Evolutionary conservation across 2,888 invertebrate genomes (phyloP).

Genomic region (Ecliptopera silaceata): DNA sequence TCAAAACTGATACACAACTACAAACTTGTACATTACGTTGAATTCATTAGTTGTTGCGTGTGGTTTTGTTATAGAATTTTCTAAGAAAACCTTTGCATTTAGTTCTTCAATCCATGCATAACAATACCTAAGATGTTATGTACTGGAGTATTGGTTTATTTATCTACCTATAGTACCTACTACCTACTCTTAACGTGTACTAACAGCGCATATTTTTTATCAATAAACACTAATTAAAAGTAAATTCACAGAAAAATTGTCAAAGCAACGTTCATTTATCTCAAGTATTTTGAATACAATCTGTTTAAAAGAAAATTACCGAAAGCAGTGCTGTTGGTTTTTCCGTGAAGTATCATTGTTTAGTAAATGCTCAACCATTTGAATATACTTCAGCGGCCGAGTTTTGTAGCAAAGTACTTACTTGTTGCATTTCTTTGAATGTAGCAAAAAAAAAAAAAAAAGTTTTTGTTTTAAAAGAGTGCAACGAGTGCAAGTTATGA

Average conservation of each 20-base stretch:
- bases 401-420: slow-evolving; percentile 2
- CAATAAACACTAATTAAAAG: background rate
- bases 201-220: no score
- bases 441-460: slow-evolving; percentile 9
- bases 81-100: slow-evolving; percentile 10
- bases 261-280: background rate
- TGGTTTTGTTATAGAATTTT: slow-evolving; percentile 10
- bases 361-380: slow-evolving; percentile 21
- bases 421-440: slow-evolving; percentile 28
- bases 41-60: slow-evolving; percentile 13
- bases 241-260: background rate
- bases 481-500: background rate
- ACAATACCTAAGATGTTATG: background rate
- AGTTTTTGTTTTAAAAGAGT: slow-evolving; percentile 3
- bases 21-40: slow-evolving; percentile 7
- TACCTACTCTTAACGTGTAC: no score
- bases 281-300: slow-evolving; percentile 1
- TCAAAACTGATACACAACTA: slow-evolving; percentile 8
- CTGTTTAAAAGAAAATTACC: slow-evolving; percentile 6
- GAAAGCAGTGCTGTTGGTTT: slow-evolving; percentile 11
- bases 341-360: slow-evolving; percentile 22
- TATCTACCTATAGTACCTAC: no score
- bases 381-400: no score
- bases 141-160: background rate
- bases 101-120: slow-evolving; percentile 5